Conservation (phyloP, 2,888 invertebrate species). For the Nudaria mundana region DNA sequence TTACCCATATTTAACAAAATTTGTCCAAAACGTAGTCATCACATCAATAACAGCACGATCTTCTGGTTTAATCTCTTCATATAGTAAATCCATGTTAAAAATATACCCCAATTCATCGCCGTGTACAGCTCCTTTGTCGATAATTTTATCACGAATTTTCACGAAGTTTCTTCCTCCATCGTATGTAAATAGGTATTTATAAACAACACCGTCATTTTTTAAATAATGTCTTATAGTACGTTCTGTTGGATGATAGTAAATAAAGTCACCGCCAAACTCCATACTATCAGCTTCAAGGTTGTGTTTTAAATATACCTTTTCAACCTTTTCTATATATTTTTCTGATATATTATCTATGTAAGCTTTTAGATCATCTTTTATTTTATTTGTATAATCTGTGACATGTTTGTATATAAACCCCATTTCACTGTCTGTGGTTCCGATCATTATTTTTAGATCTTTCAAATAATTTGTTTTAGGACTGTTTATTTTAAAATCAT, state of each 20-base stretch:
- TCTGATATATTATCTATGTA: not conserved
- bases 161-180: slow-evolving; percentile 37
- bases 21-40: slow-evolving; percentile 22
- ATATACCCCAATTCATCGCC: slow-evolving; percentile 47
- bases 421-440: not conserved
- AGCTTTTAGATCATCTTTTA: not conserved
- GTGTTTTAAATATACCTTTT: not conserved
- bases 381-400: not conserved
- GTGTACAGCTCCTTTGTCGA: slow-evolving; percentile 33
- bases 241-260: slow-evolving; percentile 33
- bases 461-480: not conserved
- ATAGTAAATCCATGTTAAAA: slow-evolving; percentile 23
- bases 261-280: slow-evolving; percentile 25
- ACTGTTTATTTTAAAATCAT: not conserved
- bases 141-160: slow-evolving; percentile 25
- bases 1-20: slow-evolving; percentile 36
- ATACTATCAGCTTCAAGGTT: not conserved
- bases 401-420: not conserved
- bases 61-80: not conserved
- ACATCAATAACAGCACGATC: slow-evolving; percentile 13
- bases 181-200: slow-evolving; percentile 43
- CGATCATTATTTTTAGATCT: not conserved
- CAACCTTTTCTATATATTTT: not conserved
- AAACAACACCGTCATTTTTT: slow-evolving; percentile 16
- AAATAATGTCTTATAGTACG: slow-evolving; percentile 20